Percentiles rank a stretch among this genome's conserved stretches.
These are phyloP conservation scores for Rhodinocichla rosea DNA, from an alignment of 2,113 vertebrate species.

Conservation along the genomic window DNA sequence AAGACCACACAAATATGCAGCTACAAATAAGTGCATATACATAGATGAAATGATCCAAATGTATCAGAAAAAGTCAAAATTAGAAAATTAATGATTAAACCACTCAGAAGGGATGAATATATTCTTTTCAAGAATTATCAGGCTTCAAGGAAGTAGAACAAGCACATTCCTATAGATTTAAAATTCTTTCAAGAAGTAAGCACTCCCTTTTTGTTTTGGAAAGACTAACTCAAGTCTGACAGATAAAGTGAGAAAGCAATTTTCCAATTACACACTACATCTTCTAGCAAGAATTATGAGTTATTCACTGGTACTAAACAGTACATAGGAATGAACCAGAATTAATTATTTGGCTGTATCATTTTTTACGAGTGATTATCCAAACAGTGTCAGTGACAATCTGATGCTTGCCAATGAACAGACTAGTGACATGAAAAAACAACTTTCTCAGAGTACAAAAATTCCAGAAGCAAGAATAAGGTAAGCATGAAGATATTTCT, in stretches of 20 bases:
- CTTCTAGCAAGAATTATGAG: conserved; percentile 33
- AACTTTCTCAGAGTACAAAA: background rate
- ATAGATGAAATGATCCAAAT: background rate
- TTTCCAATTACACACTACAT: conserved; percentile 9
- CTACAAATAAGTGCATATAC: background rate
- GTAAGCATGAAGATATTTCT: conserved; percentile 64
- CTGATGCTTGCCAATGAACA: conserved; percentile 51
- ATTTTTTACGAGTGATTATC: conserved; percentile 24
- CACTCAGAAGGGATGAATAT: background rate
- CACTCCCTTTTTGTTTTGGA: conserved; percentile 38
- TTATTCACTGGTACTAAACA: background rate
- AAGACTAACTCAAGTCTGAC: conserved; percentile 22
- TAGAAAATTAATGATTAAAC: background rate
- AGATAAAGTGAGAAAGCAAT: conserved; percentile 61
- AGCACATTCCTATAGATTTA: conserved; percentile 20
- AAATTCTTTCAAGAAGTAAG: conserved; percentile 56
- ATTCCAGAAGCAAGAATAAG: conserved; percentile 30
- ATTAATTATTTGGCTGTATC: conserved; percentile 46
- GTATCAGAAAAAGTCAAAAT: background rate
- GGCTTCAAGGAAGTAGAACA: conserved; percentile 24
- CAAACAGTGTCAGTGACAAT: conserved; percentile 57
- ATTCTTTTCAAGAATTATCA: conserved; percentile 40
- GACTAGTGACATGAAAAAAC: conserved; percentile 56
- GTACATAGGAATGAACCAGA: background rate
- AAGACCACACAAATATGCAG: background rate